Base-by-base conservation (phyloP, 2,113 vertebrate species). In the Chrysemys picta region DNA sequence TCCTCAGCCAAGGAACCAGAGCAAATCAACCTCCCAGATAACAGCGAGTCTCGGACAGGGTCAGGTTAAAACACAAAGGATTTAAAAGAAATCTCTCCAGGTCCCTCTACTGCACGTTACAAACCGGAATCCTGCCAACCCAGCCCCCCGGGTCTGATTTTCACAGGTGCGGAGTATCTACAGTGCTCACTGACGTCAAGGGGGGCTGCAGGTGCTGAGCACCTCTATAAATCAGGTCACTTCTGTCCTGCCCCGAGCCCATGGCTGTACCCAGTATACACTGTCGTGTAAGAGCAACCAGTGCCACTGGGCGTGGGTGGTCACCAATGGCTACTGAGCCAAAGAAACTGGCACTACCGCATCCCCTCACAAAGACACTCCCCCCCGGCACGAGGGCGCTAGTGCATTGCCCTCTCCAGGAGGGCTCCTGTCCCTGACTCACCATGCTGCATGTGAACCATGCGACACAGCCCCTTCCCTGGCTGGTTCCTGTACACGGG, bases 391-490 rank as follows among this genome's bases (percentile, higher is more conserved):
- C 0, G 17, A 29, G 19, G 0, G 0, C 38, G 1, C 29, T 29
- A 13, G 57, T 59, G 29, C 59, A 31, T 8, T 16, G 59, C 12
- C 62, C 31, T 65, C 31, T 8, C 84, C 85, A 1, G 69, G 72
- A 2, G 1, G 4, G 11, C 3, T 1, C 75, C n/a, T 21, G 0
- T 38, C 54, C 59, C 42, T 31, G 11, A 54, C 81, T 93, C 95
- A 99, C 99, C 98, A 95, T 98, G 98, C 82, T 98, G 96, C 95
- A 97, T 92, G 91, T 31, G 97, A 38, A 98, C 96, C 1, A 87
- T 95, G 96, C 98, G 99, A 89, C 99, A 99, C 8, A 99, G 97
- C 22, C 98, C 98, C 22, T 94, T 96, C 17, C 99, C 99, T 0
- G 98, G 91, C 6, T 97, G 98, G 1, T 84, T 93, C 80, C 93